Percentiles rank a stretch among this genome's conserved stretches.
phyloP scores from a whole-genome alignment of 2,113 vertebrate species.

The Rhynchomys soricoides region DNA sequence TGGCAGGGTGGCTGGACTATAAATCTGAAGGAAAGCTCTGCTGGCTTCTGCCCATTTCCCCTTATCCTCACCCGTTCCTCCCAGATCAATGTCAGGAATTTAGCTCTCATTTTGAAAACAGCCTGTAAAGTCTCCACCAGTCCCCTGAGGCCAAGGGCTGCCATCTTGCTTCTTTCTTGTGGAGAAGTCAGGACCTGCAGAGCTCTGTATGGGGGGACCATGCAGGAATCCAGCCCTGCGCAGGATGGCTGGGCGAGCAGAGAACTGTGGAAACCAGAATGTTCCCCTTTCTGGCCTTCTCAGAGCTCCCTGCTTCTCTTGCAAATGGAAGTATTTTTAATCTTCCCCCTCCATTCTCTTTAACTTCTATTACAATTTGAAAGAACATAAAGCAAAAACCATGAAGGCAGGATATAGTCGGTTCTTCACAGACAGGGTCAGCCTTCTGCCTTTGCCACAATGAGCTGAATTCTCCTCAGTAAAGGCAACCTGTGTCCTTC shows the following conservation, averaged over 20 bases:
- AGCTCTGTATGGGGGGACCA: fast-evolving
- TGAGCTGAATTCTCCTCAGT: neutral
- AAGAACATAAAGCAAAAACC: constrained; percentile 40
- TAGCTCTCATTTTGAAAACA: neutral
- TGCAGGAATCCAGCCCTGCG: fast-evolving
- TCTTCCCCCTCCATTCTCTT: neutral
- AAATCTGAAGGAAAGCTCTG: neutral
- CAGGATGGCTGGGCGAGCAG: neutral
- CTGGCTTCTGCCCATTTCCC: neutral
- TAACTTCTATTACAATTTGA: neutral
- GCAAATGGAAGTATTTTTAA: neutral
- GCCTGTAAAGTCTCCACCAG: neutral
- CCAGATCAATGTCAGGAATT: neutral
- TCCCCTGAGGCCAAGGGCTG: fast-evolving
- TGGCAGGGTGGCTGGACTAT: neutral
- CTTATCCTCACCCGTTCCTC: neutral
- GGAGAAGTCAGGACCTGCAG: neutral
- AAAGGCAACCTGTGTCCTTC: neutral
- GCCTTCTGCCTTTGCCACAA: neutral
- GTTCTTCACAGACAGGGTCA: neutral
- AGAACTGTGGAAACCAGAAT: neutral
- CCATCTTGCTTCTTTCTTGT: neutral
- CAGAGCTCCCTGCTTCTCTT: neutral
- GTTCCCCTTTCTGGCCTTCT: neutral
- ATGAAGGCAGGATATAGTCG: neutral